Evolutionary conservation across 2,797 vertebrate genomes (phyloP), one percentile per base, ranked within the genome.

Genomic region (Trachops cirrhosus): DNA sequence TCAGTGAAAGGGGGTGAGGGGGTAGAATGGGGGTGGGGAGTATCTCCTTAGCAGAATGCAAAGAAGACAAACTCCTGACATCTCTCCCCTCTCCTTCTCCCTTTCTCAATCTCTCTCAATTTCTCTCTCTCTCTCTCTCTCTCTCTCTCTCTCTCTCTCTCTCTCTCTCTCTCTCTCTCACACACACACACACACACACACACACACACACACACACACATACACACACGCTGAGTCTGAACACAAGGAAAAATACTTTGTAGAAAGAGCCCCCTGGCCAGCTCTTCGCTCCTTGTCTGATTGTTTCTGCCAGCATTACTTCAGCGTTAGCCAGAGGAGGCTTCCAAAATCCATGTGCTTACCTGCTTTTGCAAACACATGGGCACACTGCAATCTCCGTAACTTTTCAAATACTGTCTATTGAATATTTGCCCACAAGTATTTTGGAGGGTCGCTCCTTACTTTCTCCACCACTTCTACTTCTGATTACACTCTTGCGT

Each of bases 321-420:
- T 64, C 26, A 15, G 44, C 32, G 50, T n/a, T 2, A 39, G 22
- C 44, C 91, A 84, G 82, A 26, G 94, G 82, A 32, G 89, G 21
- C 59, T 32, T 88, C 37, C 70, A 14, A 41, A 75, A 9, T 21
- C 67, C 74, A 19, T 29, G n/a, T 12, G 50, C 26, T 75, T 15
- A 6, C 32, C 22, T 52, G 48, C 82, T 59, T 74, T 14, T 24
- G 37, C 59, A 70, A 85, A 91, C 82, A 83, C 88, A 24, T 21
- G 50, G 80, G 29, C 11, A 4, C 52, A 29, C 32, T 90, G 93
- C 71, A 59, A 37, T 62, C 54, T 52, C 39, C 52, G 71, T 93
- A 98, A 98, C 98, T 98, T 98, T 97, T 74, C 70, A 91, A 48
- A 14, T 48, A 0, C 90, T 77, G 84, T 85, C 86, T 86, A 22